Base-by-base conservation (phyloP, 2,797 vertebrate species). In the Eleutherodactylus coqui region DNA sequence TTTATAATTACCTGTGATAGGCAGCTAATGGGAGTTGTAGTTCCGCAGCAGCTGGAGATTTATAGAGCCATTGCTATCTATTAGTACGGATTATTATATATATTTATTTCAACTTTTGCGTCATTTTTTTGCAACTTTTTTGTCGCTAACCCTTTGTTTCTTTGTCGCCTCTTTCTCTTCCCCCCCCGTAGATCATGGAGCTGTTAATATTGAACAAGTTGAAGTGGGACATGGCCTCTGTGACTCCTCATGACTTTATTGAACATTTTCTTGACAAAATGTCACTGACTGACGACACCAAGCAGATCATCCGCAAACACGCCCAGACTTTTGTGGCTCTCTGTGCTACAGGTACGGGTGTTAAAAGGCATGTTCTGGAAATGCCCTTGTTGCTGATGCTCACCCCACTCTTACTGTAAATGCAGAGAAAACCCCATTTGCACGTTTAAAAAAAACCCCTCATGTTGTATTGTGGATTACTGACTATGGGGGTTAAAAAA, bases 191-290 rank as follows among this genome's bases (percentile, higher is more conserved):
- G 98, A 96, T 98, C 94, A 99, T 99, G 98, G 98, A 99, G 93
- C 93, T 99, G 91, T 94, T 98, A 84, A 95, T 97, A 90, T 95
- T 99, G 90, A 98, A 96, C 95, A 99, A 98, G 90, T 96, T 99
- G 91, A 99, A 98, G 93, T 99, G 98, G 98, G 98, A 99, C 90
- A 94, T 99, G 94, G 97, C 98, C 0, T 97, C 98, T 64, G 97
- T 96, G 92, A 99, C 97, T 11, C 97, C 98, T 58, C 97, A 99
- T 62, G 98, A 99, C 89, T 99, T 99, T 96, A 98, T 99, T 45
- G 98, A 99, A 91, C 98, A 99, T 93, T 99, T 99, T 94, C 96
- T 99, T 89, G 95, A 95, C 94, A 99, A 98, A 92, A 95, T 99
- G 94, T 96, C 96, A 62, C 95, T 98, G 93, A 92, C 95, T 75